Conservation (phyloP, 1,140 invertebrate species). For the Bombus soroeensis region DNA sequence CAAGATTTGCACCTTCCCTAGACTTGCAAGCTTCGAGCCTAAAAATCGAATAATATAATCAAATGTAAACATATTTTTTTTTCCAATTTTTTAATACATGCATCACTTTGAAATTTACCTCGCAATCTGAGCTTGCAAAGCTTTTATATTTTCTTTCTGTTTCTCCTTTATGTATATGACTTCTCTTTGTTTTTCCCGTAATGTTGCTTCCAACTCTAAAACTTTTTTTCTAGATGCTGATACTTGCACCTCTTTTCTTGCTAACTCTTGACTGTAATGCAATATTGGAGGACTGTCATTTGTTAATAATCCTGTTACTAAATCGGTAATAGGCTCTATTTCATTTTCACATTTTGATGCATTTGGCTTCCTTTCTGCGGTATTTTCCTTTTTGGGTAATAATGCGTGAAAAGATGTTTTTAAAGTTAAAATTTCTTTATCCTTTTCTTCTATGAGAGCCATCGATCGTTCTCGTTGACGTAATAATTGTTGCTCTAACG, state of each 20-base stretch:
- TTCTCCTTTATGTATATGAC: slow-evolving; percentile 84
- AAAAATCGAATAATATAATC: slow-evolving; percentile 52
- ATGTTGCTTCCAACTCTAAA: slow-evolving; percentile 87
- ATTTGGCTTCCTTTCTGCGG: slow-evolving; percentile 42
- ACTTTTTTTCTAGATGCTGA: slow-evolving; percentile 88
- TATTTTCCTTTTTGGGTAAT: slow-evolving; percentile 73
- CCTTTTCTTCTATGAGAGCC: slow-evolving; percentile 90
- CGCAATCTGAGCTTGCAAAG: slow-evolving; percentile 82
- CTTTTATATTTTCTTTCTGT: slow-evolving; percentile 84
- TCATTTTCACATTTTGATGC: slow-evolving; percentile 47
- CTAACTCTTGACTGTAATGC: slow-evolving; percentile 93
- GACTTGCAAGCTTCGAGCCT: slow-evolving; percentile 90
- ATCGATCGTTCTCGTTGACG: slow-evolving; percentile 91
- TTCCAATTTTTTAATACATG: background rate
- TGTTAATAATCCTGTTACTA: slow-evolving; percentile 75
- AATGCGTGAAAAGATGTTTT: slow-evolving; percentile 85
- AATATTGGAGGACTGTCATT: slow-evolving; percentile 87
- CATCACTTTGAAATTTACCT: slow-evolving; percentile 69
- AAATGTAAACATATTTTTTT: background rate
- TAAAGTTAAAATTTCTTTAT: slow-evolving; percentile 88
- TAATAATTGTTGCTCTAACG: slow-evolving; percentile 89
- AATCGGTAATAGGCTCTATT: slow-evolving; percentile 66
- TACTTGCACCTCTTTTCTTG: slow-evolving; percentile 91
- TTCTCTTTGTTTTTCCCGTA: slow-evolving; percentile 86
- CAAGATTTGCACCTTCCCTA: slow-evolving; percentile 92